Percentiles rank a stretch among this genome's conserved stretches.
Conservation (phyloP, 2,888 invertebrate species). For the Beris morrisii region DNA sequence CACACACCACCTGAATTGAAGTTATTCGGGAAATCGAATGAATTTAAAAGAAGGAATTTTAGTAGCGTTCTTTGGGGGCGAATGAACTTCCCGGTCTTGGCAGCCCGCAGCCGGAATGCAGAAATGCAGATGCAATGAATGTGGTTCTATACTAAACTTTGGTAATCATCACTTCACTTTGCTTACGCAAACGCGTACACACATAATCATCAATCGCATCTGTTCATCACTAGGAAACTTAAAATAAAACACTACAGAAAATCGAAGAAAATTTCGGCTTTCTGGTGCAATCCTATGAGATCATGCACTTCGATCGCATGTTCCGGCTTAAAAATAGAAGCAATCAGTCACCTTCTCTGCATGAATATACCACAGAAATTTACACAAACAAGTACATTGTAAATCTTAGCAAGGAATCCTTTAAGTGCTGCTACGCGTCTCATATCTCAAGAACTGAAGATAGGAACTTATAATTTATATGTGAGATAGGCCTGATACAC, state of each 20-base stretch:
- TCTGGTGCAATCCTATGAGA: slow-evolving; percentile 23
- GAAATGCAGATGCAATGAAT: slow-evolving; percentile 9
- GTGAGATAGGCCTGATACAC: too few relatives aligned
- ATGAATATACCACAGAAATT: slow-evolving; percentile 18
- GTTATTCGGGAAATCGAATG: slow-evolving; percentile 17
- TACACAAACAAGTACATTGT: neutral
- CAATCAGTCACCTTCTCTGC: slow-evolving; percentile 21
- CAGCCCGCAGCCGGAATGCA: slow-evolving; percentile 1
- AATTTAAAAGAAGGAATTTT: slow-evolving; percentile 23
- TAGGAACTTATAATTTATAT: too few relatives aligned
- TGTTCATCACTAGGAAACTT: slow-evolving; percentile 4
- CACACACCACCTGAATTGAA: slow-evolving; percentile 4
- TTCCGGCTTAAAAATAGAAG: slow-evolving; percentile 23
- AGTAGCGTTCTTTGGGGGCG: slow-evolving; percentile 5
- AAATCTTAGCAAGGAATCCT: neutral
- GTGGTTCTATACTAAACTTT: slow-evolving; percentile 10
- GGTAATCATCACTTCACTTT: neutral
- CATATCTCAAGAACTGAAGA: too few relatives aligned
- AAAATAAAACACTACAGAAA: slow-evolving; percentile 20
- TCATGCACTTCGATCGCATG: slow-evolving; percentile 30
- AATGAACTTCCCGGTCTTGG: slow-evolving; percentile 30
- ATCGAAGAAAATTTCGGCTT: slow-evolving; percentile 11
- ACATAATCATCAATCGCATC: neutral
- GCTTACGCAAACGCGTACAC: neutral
- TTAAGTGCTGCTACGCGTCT: neutral